Evolutionary conservation across 2,113 vertebrate species (phyloP).

Genomic region (Seriola quinqueradiata): DNA sequence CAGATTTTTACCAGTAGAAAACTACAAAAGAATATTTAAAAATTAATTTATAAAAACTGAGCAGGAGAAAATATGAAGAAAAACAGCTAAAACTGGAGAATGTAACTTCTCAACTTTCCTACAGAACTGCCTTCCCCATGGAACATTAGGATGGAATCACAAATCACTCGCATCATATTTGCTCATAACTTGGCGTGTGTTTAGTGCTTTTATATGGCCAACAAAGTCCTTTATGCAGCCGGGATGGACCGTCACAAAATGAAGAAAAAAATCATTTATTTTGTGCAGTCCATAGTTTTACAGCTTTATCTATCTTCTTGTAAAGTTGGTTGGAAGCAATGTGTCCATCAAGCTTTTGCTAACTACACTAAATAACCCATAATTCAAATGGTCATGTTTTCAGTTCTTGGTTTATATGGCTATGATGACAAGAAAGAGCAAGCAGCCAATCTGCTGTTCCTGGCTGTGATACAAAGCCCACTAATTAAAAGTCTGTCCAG

Average conservation of each 20-base stretch:
- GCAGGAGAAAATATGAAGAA: no score
- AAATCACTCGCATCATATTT: constrained; percentile 3
- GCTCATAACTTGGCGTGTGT: constrained; percentile 7
- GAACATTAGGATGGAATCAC: background rate
- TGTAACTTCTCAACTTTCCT: background rate
- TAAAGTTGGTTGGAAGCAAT: constrained; percentile 44
- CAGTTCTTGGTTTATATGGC: constrained; percentile 70
- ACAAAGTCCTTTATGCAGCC: background rate
- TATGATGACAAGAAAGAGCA: constrained; percentile 71
- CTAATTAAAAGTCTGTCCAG: constrained; percentile 83
- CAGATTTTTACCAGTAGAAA: no score
- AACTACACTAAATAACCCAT: constrained; percentile 56
- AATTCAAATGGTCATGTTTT: constrained; percentile 61
- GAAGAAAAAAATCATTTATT: background rate
- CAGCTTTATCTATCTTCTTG: constrained; percentile 23
- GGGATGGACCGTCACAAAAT: background rate
- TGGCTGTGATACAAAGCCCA: constrained; percentile 74
- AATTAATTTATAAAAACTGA: no score
- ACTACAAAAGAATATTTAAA: no score
- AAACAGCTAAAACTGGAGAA: background rate
- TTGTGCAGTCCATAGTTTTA: background rate
- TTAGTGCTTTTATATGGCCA: background rate
- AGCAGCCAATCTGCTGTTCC: constrained; percentile 76
- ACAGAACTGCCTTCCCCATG: background rate
- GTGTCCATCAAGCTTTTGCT: constrained; percentile 45